Conservation (phyloP, 2,888 invertebrate genomes). For the Ceratothoa steindachneri region DNA sequence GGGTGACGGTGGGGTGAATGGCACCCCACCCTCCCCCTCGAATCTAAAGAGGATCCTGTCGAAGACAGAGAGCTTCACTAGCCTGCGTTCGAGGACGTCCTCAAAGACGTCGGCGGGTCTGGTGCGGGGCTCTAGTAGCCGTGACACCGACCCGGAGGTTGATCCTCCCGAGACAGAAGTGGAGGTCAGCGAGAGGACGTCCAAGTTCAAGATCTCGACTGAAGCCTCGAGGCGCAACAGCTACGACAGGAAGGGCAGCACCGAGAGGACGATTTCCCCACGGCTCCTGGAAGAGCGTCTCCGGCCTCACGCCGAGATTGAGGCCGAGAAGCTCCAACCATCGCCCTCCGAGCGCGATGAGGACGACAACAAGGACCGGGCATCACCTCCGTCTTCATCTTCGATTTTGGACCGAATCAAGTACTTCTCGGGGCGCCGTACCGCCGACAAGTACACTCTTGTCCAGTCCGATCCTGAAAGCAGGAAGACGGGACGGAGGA, state of each 20-base stretch:
- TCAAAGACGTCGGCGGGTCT: conserved; percentile 22
- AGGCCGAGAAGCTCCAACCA: conserved; percentile 1
- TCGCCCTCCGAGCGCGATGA: conserved; percentile 8
- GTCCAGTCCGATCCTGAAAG: neutral
- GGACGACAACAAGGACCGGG: conserved; percentile 1
- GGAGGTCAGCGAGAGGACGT: conserved; percentile 66
- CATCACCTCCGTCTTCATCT: neutral
- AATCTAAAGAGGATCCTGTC: conserved; percentile 7
- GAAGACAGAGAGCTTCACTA: conserved; percentile 34
- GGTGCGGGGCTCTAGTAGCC: conserved; percentile 25
- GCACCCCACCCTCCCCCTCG: conserved; percentile 20
- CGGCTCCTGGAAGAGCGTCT: conserved; percentile 30
- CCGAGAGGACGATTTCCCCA: conserved; percentile 36
- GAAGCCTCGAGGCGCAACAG: conserved; percentile 38
- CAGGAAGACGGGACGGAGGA: neutral
- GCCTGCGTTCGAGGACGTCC: conserved; percentile 34
- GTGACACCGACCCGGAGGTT: conserved; percentile 53
- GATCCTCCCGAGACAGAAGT: conserved; percentile 67
- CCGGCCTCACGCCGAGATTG: conserved; percentile 29
- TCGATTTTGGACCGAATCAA: conserved; percentile 29
- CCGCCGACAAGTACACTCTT: neutral
- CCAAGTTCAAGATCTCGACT: conserved; percentile 72
- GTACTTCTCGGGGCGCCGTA: conserved; percentile 32
- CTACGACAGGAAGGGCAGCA: conserved; percentile 29
- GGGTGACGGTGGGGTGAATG: neutral